Base-by-base conservation (phyloP, 2,797 vertebrate genomes). In the Argentina silus region DNA sequence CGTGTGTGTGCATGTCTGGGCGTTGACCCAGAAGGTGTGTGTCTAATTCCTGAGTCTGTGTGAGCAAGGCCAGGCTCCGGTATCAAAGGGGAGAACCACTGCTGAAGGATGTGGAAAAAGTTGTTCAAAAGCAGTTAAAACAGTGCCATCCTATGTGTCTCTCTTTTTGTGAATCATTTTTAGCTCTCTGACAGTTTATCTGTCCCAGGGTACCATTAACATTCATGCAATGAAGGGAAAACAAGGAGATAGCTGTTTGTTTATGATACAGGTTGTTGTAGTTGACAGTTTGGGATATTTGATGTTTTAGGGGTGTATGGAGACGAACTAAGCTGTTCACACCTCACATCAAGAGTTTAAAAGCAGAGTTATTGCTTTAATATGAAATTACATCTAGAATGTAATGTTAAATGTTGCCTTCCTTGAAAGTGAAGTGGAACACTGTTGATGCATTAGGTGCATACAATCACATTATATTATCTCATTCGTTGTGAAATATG, bases 341-440 rank as follows among this genome's bases (percentile, higher is more conserved):
- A 21, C 43, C 6, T 50, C 70, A 65, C 70, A 72, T 11, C 27
- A 64, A 43, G 23, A 2, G 3, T 43, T 48, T 48, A 59, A 36
- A 10, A 64, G 7, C 10, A 50, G 62, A 76, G n/a, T 81, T 73
- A 81, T 81, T 11, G 21, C 36, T 78, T 70, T 74, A 81, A 84
- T 84, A 77, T 73, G 21, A 15, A 73, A 69, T 72, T 48, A 72
- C 48, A 71, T 4, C n/a, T 21, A 47, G 7, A 15, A 19, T n/a
- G 11, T 0, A 9, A n/a, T 60, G 11, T 44, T 17, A 45, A 11
- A 42, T 60, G 64, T 64, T 55, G 15, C 21, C 1, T n/a, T 50
- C 21, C 63, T 7, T 70, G 17, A 60, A 48, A 65, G 48, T 17
- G 5, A 59, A 21, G 3, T 48, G 12, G 3, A 44, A 12, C 42